Evolutionary conservation across 2,797 vertebrate species (phyloP).

Genomic region (Scolopax bukidnonensis): DNA sequence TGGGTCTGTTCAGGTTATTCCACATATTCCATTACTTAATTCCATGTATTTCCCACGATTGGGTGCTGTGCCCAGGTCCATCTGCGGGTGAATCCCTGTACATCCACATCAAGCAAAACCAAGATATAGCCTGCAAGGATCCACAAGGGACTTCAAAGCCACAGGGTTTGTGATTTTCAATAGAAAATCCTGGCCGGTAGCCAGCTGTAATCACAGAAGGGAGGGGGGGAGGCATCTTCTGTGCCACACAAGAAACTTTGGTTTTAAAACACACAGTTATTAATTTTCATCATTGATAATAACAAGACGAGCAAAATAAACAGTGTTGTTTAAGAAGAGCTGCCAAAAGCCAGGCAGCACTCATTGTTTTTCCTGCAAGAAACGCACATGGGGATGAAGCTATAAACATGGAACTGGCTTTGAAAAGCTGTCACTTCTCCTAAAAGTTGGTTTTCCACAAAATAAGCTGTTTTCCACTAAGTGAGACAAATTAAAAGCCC

Average conservation of each 20-base stretch:
- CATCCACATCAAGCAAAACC: not conserved
- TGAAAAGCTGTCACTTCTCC: not conserved
- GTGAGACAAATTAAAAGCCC: not conserved
- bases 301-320: not conserved
- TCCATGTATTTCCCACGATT: accelerated
- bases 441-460: not conserved
- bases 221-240: not conserved
- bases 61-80: not conserved
- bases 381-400: not conserved
- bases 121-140: not conserved
- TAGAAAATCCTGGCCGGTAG: not conserved
- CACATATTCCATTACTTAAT: not conserved
- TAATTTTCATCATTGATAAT: not conserved
- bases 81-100: not conserved
- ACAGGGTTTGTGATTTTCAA: not conserved
- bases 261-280: not conserved
- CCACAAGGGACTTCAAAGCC: not conserved
- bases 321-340: not conserved
- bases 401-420: not conserved
- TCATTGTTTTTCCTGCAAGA: not conserved
- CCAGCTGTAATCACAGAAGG: accelerated
- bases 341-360: not conserved
- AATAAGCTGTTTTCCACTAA: not conserved
- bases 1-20: not conserved
- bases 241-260: accelerated